Percentiles rank a stretch among this genome's conserved stretches.
Evolutionary conservation across 2,888 invertebrate genomes (phyloP).

Genomic region (Boloria euphrosyne): DNA sequence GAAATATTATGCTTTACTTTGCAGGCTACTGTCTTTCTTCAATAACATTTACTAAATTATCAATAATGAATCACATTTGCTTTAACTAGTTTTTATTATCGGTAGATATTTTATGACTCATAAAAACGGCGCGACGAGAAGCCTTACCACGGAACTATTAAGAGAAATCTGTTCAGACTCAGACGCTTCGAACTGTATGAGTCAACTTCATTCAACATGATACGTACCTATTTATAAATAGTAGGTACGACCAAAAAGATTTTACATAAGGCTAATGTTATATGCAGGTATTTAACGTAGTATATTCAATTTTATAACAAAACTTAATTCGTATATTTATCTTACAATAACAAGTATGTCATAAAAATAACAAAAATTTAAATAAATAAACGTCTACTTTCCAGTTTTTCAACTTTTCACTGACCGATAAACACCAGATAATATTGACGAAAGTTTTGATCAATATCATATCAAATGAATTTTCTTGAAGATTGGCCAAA

Average conservation of each 20-base stretch:
- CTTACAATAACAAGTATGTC: too few species aligned
- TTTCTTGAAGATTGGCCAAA: conserved; percentile 15
- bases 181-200: conserved; percentile 31
- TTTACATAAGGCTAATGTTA: background rate
- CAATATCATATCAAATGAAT: conserved; percentile 16
- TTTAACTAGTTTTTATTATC: conserved; percentile 13
- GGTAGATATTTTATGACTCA: conserved; percentile 28
- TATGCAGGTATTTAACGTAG: too few species aligned
- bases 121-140: conserved; percentile 14
- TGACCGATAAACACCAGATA: conserved; percentile 5
- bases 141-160: conserved; percentile 27
- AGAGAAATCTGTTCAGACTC: conserved; percentile 28
- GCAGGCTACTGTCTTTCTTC: too few species aligned
- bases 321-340: too few species aligned
- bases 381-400: background rate
- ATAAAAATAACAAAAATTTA: too few species aligned
- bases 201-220: conserved; percentile 35
- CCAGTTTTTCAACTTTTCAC: conserved; percentile 2
- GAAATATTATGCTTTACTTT: too few species aligned
- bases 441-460: conserved; percentile 11
- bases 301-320: too few species aligned
- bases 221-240: conserved; percentile 12
- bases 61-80: conserved; percentile 14
- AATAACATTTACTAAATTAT: background rate
- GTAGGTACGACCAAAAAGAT: background rate